A percentile compares a stretch with the other conserved stretches of the same genome.
Conservation (phyloP, 2,113 vertebrate genomes). For the Hyperoodon ampullatus region DNA sequence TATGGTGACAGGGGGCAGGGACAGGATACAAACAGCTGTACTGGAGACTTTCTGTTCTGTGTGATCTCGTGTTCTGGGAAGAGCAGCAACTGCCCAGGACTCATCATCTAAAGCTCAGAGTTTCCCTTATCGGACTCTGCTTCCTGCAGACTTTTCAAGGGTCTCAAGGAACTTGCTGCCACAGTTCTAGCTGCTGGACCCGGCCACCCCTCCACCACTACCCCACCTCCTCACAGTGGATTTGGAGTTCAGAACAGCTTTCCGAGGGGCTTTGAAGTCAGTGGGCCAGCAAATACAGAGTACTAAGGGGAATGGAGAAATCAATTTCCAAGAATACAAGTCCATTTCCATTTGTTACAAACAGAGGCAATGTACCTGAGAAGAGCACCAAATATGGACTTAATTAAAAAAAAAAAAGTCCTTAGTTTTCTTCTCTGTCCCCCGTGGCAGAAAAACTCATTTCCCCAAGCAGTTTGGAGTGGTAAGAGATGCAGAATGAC, state of each 20-base stretch:
- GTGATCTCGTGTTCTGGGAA: not conserved
- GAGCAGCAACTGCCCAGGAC: not conserved
- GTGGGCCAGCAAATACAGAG: not conserved
- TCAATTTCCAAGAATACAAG: constrained; percentile 30
- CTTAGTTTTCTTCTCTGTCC: constrained; percentile 53
- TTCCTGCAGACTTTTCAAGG: not conserved
- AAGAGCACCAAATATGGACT: constrained; percentile 14
- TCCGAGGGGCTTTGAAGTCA: not conserved
- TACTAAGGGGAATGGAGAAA: not conserved
- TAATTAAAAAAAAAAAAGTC: constrained; percentile 69
- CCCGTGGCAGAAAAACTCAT: constrained; percentile 62
- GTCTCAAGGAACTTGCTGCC: not conserved
- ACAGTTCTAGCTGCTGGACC: not conserved
- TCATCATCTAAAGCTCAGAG: not conserved
- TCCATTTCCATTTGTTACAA: constrained; percentile 40
- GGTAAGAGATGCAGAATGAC: constrained; percentile 60
- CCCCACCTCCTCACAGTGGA: not conserved
- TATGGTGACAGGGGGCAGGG: no score
- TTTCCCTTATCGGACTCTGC: not conserved
- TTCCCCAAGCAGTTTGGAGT: constrained; percentile 32
- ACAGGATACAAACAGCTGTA: not conserved
- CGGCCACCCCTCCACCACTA: no score
- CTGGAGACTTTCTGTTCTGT: not conserved
- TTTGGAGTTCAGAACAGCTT: not conserved
- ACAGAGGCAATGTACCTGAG: not conserved